Base-by-base conservation (phyloP, 2,797 vertebrate genomes). In the Pampus argenteus region DNA sequence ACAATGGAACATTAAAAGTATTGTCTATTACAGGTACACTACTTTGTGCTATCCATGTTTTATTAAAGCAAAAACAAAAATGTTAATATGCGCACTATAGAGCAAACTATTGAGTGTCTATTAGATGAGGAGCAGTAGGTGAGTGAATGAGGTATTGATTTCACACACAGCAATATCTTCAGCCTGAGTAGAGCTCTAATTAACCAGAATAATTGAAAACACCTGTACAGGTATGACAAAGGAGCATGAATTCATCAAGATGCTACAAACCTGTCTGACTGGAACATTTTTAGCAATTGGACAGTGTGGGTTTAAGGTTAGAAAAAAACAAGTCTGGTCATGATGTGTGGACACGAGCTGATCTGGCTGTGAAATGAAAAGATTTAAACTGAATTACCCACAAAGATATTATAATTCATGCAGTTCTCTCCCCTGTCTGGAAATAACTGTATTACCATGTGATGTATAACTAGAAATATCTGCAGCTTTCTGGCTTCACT, bases 401-500 rank as follows among this genome's bases (percentile, higher is more conserved):
- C 42, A 44, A 18, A 57, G 22, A 45, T 17, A 29, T 4, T 34
- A 11, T 4, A 7, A 7, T 23, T 23, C 47, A 18, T 55, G 25
- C 52, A 47, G 50, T 9, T 14, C 28, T 17, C 23, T 28, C 15
- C 31, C 28, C 34, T 18, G 26, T 34, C 20, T 56, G 42, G 2
- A 36, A 68, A 56, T 50, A n/a, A 29, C 15, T 15, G 23, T 36
- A 71, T 59, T 40, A 66, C 60, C 51, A n/a, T 1, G 67, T 47
- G 58, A 26, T 75, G 58, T 57, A 31, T 71, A 55, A 71, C 67
- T 63, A 29, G 68, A 72, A 22, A 56, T 42, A 66, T 76, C 73
- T 85, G 80, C 81, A 74, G 61, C 59, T 70, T 67, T 57, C 52
- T 71, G 57, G 69, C 52, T 81, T 68, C 66, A 25, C 76, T 73